Base-by-base conservation (phyloP, 2,113 vertebrate species). In the Boulengeromyrus knoepffleri region DNA sequence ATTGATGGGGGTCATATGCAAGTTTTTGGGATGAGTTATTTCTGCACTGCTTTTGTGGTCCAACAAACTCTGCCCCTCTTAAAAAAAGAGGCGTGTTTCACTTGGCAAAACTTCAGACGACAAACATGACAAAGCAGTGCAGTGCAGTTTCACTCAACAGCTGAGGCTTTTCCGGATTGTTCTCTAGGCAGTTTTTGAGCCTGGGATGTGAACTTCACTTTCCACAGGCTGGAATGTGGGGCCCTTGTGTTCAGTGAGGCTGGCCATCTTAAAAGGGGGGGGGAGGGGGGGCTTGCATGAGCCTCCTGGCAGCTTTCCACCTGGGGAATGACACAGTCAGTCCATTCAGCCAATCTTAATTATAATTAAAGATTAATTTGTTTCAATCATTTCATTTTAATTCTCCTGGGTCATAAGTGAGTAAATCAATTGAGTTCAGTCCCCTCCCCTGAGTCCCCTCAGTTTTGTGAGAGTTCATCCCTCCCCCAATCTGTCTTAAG, bases 311-410 rank as follows among this genome's bases (percentile, higher is more conserved):
- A 80, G 17, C 5, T n/a, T 39, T 42, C 36, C 74, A 80, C 15
- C 74, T 19, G 36, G 74, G 74, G 13, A 80, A 80, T 42, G 15
- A 10, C 74, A 36, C 15, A 39, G 31, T 77, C 12, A 5, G 74
- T 80, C 36, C 36, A 39, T 39, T 42, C 74, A 80, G 3, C 31
- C 74, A 80, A 36, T 80, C 5, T 42, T 80, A 80, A 36, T 80
- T 80, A 80, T 80, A 80, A 80, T 80, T 80, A 80, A 80, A 80
- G 74, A 80, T 42, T 36, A 80, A 42, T 80, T 80, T 42, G 36
- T 39, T 80, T 42, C 74, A 42, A 19, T 80, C 17, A 80, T 42
- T 80, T 39, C 31, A 80, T 80, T 42, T 77, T 1, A 77, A 39
- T 17, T 42, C 36, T 80, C 36, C 15, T 19, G 74, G 17, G 36